Conservation (phyloP, 1,140 invertebrate species). For the Amyelois transitella region DNA sequence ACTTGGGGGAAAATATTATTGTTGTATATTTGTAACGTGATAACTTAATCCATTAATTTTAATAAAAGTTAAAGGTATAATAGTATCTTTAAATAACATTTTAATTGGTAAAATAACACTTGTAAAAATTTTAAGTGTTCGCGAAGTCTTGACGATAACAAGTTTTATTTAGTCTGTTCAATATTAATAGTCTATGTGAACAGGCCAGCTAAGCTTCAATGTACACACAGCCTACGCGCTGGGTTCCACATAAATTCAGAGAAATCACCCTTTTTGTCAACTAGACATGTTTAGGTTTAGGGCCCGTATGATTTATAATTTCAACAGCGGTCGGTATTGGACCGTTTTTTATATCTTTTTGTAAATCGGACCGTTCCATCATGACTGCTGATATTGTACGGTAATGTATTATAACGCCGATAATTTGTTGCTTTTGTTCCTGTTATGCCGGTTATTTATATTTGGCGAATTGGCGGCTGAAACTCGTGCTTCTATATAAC, state of each 20-base stretch:
- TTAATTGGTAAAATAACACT: no score
- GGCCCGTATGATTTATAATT: slow-evolving; percentile 52
- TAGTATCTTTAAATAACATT: no score
- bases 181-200: neutral
- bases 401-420: neutral
- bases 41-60: no score
- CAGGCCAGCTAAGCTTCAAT: slow-evolving; percentile 1
- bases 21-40: no score
- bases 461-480: neutral
- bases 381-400: slow-evolving; percentile 2
- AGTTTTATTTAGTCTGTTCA: neutral
- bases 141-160: no score
- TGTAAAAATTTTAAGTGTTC: no score
- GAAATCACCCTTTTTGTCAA: slow-evolving; percentile 66
- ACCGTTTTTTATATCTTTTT: slow-evolving; percentile 17
- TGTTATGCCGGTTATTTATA: neutral
- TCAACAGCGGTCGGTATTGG: slow-evolving; percentile 13
- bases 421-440: neutral
- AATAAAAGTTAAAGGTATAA: no score
- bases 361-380: slow-evolving; percentile 18
- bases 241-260: slow-evolving; percentile 41
- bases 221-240: slow-evolving; percentile 1
- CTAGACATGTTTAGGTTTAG: slow-evolving; percentile 55
- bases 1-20: no score
- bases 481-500: no score